A percentile compares a stretch with the other conserved stretches of the same genome.
Conservation (phyloP, 2,888 invertebrate genomes). For the Gibbula magus region DNA sequence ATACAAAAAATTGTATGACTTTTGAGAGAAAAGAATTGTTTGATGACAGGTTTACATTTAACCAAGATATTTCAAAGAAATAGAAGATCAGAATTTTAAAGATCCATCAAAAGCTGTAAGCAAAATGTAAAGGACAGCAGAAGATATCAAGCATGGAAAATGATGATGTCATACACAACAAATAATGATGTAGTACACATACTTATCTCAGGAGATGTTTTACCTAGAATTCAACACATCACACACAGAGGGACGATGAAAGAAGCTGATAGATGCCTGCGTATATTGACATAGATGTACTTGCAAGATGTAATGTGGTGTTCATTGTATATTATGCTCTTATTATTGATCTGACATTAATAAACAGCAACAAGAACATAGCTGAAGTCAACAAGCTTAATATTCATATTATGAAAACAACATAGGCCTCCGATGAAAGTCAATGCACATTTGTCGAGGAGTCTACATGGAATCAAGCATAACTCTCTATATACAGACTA, state of each 20-base stretch:
- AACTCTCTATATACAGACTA: too few species aligned
- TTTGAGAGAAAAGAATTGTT: too few species aligned
- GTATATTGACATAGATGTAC: not conserved
- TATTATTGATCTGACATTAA: not conserved
- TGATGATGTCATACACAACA: slow-evolving; percentile 12
- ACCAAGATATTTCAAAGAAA: too few species aligned
- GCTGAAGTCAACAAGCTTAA: slow-evolving; percentile 2
- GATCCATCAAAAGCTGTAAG: too few species aligned
- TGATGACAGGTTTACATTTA: too few species aligned
- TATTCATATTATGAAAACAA: not conserved
- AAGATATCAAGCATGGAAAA: not conserved
- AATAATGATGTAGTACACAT: slow-evolving; percentile 3
- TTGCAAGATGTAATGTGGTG: not conserved
- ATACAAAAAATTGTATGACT: too few species aligned
- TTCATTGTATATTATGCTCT: not conserved
- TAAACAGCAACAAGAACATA: slow-evolving; percentile 3
- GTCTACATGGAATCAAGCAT: too few species aligned
- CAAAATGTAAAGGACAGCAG: too few species aligned
- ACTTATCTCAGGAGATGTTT: not conserved
- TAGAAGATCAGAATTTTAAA: too few species aligned
- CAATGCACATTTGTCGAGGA: not conserved
- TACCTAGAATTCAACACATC: not conserved
- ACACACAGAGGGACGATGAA: too few species aligned
- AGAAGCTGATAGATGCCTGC: too few species aligned
- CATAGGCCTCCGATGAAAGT: slow-evolving; percentile 2